Evolutionary conservation across 2,113 vertebrate genomes (phyloP).

Genomic region (Pangasianodon gigas): DNA sequence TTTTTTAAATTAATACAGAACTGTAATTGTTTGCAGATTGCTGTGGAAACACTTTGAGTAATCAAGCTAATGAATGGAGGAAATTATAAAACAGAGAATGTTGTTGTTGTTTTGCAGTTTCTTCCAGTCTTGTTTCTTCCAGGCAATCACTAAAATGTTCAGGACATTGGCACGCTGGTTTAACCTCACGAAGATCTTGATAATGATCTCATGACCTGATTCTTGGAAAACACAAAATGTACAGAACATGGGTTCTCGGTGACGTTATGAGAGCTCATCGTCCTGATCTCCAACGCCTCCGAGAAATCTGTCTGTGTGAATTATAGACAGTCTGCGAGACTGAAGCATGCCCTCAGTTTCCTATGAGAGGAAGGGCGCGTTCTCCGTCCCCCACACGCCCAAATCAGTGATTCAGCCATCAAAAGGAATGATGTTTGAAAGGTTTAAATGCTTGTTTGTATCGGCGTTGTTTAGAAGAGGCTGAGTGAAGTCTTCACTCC

Average conservation of each 20-base stretch:
- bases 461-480: constrained; percentile 17
- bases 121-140: neutral
- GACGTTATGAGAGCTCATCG: neutral
- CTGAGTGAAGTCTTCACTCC: constrained; percentile 28
- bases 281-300: neutral
- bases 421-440: neutral
- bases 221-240: neutral
- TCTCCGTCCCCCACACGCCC: neutral
- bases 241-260: neutral
- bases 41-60: no score
- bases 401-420: neutral
- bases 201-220: neutral
- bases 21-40: no score
- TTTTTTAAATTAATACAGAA: no score
- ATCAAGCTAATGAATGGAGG: no score
- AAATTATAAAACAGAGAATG: no score
- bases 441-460: constrained; percentile 22
- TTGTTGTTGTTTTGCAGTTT: no score
- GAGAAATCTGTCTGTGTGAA: neutral
- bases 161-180: neutral
- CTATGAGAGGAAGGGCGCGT: neutral
- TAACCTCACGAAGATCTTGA: neutral
- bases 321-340: neutral
- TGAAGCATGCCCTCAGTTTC: neutral
- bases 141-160: neutral